These are phyloP conservation scores for Hemicentrotus pulcherrimus DNA, from an alignment of 35 echinoderm and acorn worm species.

Conservation along the genomic window DNA sequence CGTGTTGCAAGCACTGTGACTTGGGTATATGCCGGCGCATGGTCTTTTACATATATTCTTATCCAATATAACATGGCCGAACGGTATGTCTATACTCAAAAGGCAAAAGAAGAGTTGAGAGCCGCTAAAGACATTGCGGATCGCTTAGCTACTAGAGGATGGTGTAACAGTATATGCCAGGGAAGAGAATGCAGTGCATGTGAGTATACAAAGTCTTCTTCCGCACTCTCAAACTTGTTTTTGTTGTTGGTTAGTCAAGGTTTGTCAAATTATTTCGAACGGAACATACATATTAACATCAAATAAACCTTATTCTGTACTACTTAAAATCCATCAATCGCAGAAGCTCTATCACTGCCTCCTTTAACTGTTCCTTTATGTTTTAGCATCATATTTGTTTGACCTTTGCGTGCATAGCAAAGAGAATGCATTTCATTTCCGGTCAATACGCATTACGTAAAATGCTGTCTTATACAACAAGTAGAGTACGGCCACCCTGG, in stretches of 20 bases:
- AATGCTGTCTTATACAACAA: neutral
- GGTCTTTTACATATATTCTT: neutral
- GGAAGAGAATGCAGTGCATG: slow-evolving; percentile 50
- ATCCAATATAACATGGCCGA: slow-evolving; percentile 21
- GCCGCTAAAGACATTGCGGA: slow-evolving; percentile 6
- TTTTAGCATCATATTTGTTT: neutral
- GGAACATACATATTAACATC: no score
- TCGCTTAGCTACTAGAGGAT: slow-evolving; percentile 35
- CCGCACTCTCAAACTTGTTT: no score
- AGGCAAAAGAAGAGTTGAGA: slow-evolving; percentile 9
- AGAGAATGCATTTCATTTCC: neutral
- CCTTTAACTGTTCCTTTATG: neutral
- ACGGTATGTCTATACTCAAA: slow-evolving; percentile 40
- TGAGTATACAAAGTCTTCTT: neutral
- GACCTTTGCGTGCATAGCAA: neutral
- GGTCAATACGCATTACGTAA: neutral
- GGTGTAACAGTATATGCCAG: slow-evolving; percentile 35
- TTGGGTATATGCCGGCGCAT: neutral
- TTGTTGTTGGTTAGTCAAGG: no score
- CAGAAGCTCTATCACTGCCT: neutral
- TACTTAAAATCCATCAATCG: neutral
- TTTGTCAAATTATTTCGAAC: no score
- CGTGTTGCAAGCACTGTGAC: neutral
- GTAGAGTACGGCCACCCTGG: neutral
- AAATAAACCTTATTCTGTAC: no score